Evolutionary conservation across 1,140 invertebrate genomes (phyloP).

Genomic region (Maconellicoccus hirsutus): DNA sequence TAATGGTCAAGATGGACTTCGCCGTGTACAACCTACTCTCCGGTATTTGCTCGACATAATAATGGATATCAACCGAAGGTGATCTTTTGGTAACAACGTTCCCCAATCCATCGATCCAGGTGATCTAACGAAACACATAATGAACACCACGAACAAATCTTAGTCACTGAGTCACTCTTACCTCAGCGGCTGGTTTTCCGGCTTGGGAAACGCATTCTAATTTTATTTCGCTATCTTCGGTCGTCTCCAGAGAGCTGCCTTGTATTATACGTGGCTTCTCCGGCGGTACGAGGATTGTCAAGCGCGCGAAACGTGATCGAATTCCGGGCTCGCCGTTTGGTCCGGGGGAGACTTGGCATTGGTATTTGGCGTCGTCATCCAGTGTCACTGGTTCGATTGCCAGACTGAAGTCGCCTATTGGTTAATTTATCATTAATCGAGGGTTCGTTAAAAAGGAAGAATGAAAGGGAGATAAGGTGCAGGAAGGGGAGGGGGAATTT

Average conservation of each 20-base stretch:
- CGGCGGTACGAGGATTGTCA: constrained; percentile 80
- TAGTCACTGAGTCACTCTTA: constrained; percentile 36
- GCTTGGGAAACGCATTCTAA: constrained; percentile 78
- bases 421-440: too few relatives aligned
- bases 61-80: not conserved
- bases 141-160: too few relatives aligned
- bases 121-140: constrained; percentile 46
- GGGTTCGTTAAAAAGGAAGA: too few relatives aligned
- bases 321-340: constrained; percentile 59
- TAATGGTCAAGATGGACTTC: constrained; percentile 69
- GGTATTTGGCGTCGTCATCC: constrained; percentile 81
- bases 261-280: constrained; percentile 76
- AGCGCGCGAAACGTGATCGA: constrained; percentile 64
- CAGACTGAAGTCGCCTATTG: constrained; percentile 67
- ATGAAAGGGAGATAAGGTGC: too few relatives aligned
- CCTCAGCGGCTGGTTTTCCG: constrained; percentile 84
- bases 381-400: constrained; percentile 77
- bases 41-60: constrained; percentile 29
- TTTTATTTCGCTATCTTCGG: constrained; percentile 76
- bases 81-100: constrained; percentile 55
- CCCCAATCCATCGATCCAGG: constrained; percentile 74
- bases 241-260: constrained; percentile 66
- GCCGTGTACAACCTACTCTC: constrained; percentile 71
- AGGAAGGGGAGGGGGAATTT: too few relatives aligned
- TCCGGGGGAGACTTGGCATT: constrained; percentile 73